Conservation (phyloP, 2,113 vertebrate species). For the Chlorodrepanis virens region DNA sequence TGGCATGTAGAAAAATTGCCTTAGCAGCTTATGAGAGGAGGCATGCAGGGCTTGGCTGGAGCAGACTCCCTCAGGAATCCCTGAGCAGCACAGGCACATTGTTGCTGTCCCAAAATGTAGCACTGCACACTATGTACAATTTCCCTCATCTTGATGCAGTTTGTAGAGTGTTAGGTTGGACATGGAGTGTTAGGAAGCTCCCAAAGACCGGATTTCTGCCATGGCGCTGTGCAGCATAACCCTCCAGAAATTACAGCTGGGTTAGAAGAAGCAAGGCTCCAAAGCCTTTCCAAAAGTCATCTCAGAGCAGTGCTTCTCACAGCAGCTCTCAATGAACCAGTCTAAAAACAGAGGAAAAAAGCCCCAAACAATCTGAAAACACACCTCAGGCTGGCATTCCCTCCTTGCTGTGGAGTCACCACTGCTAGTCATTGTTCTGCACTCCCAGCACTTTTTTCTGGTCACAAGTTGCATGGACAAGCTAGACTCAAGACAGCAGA, state of each 20-base stretch:
- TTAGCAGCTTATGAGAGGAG: not conserved
- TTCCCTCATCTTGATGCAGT: not conserved
- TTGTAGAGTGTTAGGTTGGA: not conserved
- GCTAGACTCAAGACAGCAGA: not conserved
- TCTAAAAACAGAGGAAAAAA: not conserved
- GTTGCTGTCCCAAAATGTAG: not conserved
- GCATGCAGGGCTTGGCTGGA: not conserved
- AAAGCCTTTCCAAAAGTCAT: not conserved
- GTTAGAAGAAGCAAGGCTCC: not conserved
- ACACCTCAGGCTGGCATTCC: not conserved
- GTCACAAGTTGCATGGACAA: not conserved
- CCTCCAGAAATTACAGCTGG: not conserved
- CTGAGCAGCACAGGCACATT: rapidly evolving
- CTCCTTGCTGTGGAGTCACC: not conserved
- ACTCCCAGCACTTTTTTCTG: not conserved
- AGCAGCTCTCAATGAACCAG: not conserved
- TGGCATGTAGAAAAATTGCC: not conserved
- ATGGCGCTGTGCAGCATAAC: rapidly evolving
- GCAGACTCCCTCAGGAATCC: not conserved
- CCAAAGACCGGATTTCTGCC: not conserved
- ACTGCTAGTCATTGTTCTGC: not conserved
- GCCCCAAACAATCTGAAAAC: not conserved
- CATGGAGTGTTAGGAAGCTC: not conserved
- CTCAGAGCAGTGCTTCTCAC: not conserved
- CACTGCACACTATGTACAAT: rapidly evolving